Conservation (phyloP, 2,797 vertebrate species). For the Myiotriccus ornatus region DNA sequence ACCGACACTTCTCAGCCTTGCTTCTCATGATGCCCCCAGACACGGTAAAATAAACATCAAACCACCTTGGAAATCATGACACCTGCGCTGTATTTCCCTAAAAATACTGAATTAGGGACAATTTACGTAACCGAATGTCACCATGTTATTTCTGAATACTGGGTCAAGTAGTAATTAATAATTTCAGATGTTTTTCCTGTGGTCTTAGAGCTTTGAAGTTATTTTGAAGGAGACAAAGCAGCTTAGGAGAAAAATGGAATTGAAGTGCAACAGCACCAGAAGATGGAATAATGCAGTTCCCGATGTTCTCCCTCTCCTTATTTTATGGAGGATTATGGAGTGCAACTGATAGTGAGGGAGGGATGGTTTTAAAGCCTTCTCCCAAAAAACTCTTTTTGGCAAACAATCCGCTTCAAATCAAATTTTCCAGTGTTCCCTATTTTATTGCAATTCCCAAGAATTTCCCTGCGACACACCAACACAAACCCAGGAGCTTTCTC, state of each 20-base stretch:
- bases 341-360: rapidly evolving
- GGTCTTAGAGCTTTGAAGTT: background rate
- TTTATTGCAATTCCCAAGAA: background rate
- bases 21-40: rapidly evolving
- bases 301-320: background rate
- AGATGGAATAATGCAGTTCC: background rate
- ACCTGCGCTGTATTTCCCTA: background rate
- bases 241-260: background rate
- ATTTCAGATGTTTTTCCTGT: background rate
- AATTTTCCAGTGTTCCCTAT: background rate
- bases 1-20: background rate
- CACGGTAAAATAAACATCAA: background rate
- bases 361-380: background rate
- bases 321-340: background rate
- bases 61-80: background rate
- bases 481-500: background rate
- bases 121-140: background rate
- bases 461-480: background rate
- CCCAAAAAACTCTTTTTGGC: background rate
- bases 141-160: background rate
- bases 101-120: background rate
- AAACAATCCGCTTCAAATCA: background rate
- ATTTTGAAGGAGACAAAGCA: background rate
- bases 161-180: background rate
- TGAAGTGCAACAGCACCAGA: background rate